Evolutionary conservation across 2,888 invertebrate species (phyloP).

Genomic region (Eubasilissa splendida): DNA sequence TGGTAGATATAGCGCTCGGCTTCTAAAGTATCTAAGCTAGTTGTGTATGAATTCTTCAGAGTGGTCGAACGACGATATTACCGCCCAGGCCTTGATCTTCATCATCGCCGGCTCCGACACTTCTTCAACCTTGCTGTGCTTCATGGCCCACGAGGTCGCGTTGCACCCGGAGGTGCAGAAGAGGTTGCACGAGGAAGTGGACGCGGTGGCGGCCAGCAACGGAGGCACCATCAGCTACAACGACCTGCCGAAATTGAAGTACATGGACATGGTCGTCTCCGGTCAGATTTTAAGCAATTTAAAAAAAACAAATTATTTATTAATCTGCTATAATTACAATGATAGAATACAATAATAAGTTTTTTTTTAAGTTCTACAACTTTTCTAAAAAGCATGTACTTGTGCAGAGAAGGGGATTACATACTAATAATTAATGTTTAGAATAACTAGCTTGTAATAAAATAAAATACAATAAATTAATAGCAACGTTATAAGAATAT

Average conservation of each 20-base stretch:
- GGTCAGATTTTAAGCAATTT: conserved; percentile 62
- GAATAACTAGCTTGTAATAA: too few relatives aligned
- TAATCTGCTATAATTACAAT: too few relatives aligned
- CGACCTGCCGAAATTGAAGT: conserved; percentile 71
- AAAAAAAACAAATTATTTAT: too few relatives aligned
- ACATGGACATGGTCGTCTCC: conserved; percentile 76
- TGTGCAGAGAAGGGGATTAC: too few relatives aligned
- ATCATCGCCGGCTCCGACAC: conserved; percentile 75
- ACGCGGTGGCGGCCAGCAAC: conserved; percentile 65
- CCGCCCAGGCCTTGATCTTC: conserved; percentile 71
- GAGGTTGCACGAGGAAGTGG: conserved; percentile 72
- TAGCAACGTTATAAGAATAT: too few relatives aligned
- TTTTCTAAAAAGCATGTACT: too few relatives aligned
- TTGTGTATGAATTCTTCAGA: conserved; percentile 56
- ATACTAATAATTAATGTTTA: too few relatives aligned
- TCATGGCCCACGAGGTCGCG: conserved; percentile 73
- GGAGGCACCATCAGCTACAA: conserved; percentile 70
- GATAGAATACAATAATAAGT: too few relatives aligned
- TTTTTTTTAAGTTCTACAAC: too few relatives aligned
- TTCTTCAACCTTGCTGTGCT: conserved; percentile 67
- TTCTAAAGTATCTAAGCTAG: too few relatives aligned
- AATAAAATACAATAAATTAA: too few relatives aligned
- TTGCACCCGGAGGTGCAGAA: conserved; percentile 74
- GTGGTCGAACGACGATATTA: conserved; percentile 67
- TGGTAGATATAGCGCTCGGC: too few relatives aligned